Percentiles rank a stretch among this genome's conserved stretches.
phyloP scores from a whole-genome alignment of 2,888 invertebrate species.

The Trissolcus japonicus region DNA sequence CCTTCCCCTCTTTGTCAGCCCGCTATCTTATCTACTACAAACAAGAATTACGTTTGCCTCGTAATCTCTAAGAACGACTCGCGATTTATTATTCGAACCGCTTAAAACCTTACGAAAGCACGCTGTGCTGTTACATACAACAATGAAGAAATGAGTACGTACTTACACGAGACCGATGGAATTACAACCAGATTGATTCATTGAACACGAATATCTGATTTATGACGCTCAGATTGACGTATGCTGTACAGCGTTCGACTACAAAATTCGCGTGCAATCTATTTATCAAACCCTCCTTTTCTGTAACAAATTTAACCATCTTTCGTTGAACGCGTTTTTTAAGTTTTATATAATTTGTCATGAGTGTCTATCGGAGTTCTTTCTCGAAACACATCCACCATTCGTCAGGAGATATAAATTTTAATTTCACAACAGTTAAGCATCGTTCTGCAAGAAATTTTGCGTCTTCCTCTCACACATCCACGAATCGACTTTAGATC shows the following conservation, averaged over 20 bases:
- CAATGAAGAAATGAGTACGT: constrained; percentile 41
- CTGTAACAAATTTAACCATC: too few relatives aligned
- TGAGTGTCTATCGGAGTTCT: neutral
- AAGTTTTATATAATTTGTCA: neutral
- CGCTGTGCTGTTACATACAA: constrained; percentile 29
- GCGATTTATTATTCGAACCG: constrained; percentile 70
- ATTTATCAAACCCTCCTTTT: constrained; percentile 20
- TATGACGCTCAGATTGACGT: constrained; percentile 15
- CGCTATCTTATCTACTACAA: constrained; percentile 74
- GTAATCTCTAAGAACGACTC: constrained; percentile 67
- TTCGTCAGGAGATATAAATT: too few relatives aligned
- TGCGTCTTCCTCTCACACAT: too few relatives aligned
- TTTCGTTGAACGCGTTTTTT: neutral
- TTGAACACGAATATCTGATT: constrained; percentile 31
- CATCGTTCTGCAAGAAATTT: too few relatives aligned
- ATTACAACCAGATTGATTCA: constrained; percentile 44
- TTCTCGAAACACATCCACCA: too few relatives aligned
- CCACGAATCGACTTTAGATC: too few relatives aligned
- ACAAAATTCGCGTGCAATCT: neutral
- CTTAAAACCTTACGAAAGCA: constrained; percentile 57
- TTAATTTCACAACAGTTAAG: too few relatives aligned
- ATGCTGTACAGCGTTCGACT: constrained; percentile 6
- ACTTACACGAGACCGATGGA: constrained; percentile 17
- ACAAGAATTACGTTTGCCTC: constrained; percentile 74
- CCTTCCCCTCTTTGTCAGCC: constrained; percentile 41